Base-by-base conservation (phyloP, 2,113 vertebrate genomes). In the Arothron firmamentum region DNA sequence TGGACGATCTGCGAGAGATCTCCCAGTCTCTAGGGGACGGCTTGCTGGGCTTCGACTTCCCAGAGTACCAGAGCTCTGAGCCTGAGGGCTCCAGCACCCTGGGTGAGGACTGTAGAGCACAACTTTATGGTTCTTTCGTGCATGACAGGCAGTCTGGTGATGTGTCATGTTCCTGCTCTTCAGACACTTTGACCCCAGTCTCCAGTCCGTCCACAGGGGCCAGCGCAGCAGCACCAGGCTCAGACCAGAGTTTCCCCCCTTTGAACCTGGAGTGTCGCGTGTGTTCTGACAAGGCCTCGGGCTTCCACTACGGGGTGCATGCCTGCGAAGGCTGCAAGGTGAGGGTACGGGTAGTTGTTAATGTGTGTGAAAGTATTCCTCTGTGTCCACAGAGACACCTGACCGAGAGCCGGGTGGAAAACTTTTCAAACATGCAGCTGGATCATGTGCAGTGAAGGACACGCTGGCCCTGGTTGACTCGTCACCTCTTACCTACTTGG, bases 251-350 rank as follows among this genome's bases (percentile, higher is more conserved):
- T 55, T 69, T 72, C n/a, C 69, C 79, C 53, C 62, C 91, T 7
- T 83, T 98, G 72, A 92, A 78, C 85, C 91, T 98, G 12, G 95
- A 98, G 81, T 99, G 97, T 67, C 90, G 92, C 17, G 93, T 99
- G 80, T 98, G 97, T 57, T 92, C 94, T 5, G 97, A 98, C 90
- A 95, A 92, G 70, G 96, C 97, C 47, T 98, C 96, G 0, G 96
- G 97, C 69, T 99, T 96, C 85, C 97, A 99, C 84, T 99, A 99
- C 0, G 96, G 97, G n/a, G 96, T 99, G 12, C 96, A 99, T 5
- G 97, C 96, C 5, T 99, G 97, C 49, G 97, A 99, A 84, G 97
- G 97, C 77, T 99, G 97, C 89, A 99, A 98, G 95, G 97, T 99
- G 89, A 87, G 80, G 21, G 19, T 18, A 52, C 41, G 6, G 7